Evolutionary conservation across 2,888 invertebrate species (phyloP), one percentile per base, ranked within the genome.

Genomic region (Yponomeuta malinellus): DNA sequence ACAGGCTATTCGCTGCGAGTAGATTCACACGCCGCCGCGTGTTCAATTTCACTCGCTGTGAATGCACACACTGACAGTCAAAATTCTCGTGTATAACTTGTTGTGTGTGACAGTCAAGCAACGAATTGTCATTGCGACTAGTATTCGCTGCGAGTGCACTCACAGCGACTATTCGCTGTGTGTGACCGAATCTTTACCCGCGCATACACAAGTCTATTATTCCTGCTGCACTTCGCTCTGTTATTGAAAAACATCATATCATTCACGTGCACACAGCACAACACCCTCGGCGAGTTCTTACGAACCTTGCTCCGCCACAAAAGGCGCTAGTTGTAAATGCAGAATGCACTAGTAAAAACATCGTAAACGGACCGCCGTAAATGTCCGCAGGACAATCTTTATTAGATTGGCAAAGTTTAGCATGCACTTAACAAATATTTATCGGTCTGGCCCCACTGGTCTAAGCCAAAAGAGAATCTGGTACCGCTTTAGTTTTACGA

Each of bases 151-250:
- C 23, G 23, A 23, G 23, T 23, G 23, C 23, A 23, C 23, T 23
- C 23, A 23, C 23, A 23, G 23, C 23, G 23, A 23, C 23, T 23
- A 23, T 23, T 23, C 23, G 23, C 23, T 23, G 23, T 23, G 23
- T 23, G 23, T 23, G 23, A 23, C 23, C 23, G 23, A 23, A 23
- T 23, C 23, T 23, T 23, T 33, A 2, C 68, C 10, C 68, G 48
- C 43, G 10, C 33, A 66, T 43, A 33, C n/a, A 48, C 68, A 10
- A 68, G 68, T 10, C 65, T 65, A 29, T 59, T 65, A 29, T 59
- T 31, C 33, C 31, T 65, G 29, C 65, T 65, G 65, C 37, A 65
- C 65, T 37, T 33, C 68, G 37, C 48, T 48, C 23, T 68, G 23
- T 48, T 68, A 68, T 48, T 43, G 43, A n/a, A 68, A 68, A 48